Evolutionary conservation across 2,888 invertebrate species (phyloP).

Genomic region (Colletes collaris): DNA sequence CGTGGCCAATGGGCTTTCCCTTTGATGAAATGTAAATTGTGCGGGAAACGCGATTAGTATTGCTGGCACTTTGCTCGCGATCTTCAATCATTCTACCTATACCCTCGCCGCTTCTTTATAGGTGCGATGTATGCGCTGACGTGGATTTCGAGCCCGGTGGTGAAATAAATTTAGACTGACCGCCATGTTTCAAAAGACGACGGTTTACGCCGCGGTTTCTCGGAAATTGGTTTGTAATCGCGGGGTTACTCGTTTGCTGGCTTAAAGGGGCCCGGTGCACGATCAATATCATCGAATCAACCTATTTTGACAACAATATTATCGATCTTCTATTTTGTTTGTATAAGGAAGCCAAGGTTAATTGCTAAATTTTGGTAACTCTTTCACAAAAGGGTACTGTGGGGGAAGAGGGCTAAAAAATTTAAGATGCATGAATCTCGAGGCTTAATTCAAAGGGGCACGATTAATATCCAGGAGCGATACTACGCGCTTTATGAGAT

Average conservation of each 20-base stretch:
- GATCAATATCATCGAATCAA: no score
- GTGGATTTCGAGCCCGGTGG: constrained; percentile 25
- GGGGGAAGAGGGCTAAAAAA: neutral
- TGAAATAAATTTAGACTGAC: constrained; percentile 50
- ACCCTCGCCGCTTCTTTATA: constrained; percentile 38
- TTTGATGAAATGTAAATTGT: constrained; percentile 83
- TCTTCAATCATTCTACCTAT: constrained; percentile 62
- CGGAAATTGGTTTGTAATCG: neutral
- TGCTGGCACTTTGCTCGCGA: constrained; percentile 73
- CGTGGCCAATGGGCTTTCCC: constrained; percentile 81
- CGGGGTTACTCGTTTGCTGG: no score
- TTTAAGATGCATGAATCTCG: constrained; percentile 7
- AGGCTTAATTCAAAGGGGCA: constrained; percentile 9
- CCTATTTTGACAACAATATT: no score
- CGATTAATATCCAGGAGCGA: constrained; percentile 54
- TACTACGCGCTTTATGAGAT: constrained; percentile 40
- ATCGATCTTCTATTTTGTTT: no score
- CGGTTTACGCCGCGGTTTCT: constrained; percentile 1
- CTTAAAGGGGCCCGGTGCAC: no score
- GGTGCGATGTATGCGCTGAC: constrained; percentile 6
- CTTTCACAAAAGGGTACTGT: neutral
- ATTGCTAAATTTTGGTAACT: neutral
- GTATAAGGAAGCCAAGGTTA: neutral
- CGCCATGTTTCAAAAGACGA: constrained; percentile 28
- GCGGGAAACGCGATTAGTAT: constrained; percentile 81